Percentiles rank a stretch among this genome's conserved stretches.
Conservation (phyloP, 2,888 invertebrate species). For the Himalopsyche anomala region DNA sequence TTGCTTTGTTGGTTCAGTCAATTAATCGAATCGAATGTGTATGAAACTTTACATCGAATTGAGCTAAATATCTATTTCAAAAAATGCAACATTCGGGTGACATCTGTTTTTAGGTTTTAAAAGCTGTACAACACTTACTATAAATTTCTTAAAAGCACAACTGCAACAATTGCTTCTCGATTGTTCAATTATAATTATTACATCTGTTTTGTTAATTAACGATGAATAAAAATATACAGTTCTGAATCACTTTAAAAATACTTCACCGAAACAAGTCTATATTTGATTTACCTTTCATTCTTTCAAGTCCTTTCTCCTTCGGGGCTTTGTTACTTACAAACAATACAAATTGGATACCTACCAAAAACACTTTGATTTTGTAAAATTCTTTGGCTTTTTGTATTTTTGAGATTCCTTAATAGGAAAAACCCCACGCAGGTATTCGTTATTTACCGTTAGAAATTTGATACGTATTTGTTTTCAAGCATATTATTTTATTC, state of each 20-base stretch:
- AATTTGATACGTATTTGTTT: neutral
- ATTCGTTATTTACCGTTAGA: neutral
- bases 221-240: too few species aligned
- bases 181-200: too few species aligned
- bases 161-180: too few species aligned
- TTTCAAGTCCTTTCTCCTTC: neutral
- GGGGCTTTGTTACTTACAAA: slow-evolving; percentile 16
- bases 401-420: neutral
- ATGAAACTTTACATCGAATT: too few species aligned
- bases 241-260: neutral
- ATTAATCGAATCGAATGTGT: too few species aligned
- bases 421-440: neutral
- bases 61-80: too few species aligned
- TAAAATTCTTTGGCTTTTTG: slow-evolving; percentile 3
- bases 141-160: too few species aligned
- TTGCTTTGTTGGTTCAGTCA: too few species aligned
- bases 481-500: neutral
- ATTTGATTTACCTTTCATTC: slow-evolving; percentile 5
- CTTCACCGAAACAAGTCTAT: neutral
- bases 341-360: slow-evolving; percentile 24
- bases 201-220: too few species aligned
- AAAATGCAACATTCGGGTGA: too few species aligned
- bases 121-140: too few species aligned
- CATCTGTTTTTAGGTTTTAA: too few species aligned
- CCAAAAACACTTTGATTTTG: slow-evolving; percentile 16